phyloP scores from a whole-genome alignment of 92 coral and sea anemone genomes.

The Desmophyllum pertusum region DNA sequence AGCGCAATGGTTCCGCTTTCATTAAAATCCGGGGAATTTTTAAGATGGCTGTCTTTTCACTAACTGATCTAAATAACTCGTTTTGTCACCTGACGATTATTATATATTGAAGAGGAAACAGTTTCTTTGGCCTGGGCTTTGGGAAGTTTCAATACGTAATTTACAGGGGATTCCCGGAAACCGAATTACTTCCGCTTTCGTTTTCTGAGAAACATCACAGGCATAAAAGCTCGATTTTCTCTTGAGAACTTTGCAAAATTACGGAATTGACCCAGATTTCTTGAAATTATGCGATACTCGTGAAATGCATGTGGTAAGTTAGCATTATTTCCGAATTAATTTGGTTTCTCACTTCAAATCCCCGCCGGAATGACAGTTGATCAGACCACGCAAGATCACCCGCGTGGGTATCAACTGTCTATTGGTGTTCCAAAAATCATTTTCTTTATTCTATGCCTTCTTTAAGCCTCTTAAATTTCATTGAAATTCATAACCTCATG shows the following conservation, averaged over 20 bases:
- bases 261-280: too few species aligned
- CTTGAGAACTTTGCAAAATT: not conserved
- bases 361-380: too few species aligned
- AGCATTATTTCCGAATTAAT: too few species aligned
- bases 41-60: not conserved
- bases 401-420: too few species aligned
- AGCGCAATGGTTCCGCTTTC: not conserved
- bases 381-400: too few species aligned
- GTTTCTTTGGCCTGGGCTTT: not conserved
- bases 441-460: too few species aligned
- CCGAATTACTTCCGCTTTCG: conserved; percentile 19
- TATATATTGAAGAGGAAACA: not conserved
- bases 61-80: not conserved
- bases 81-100: not conserved
- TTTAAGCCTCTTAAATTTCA: too few species aligned
- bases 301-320: too few species aligned
- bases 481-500: too few species aligned
- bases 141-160: not conserved
- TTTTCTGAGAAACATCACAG: conserved; percentile 5
- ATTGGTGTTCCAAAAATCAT: too few species aligned
- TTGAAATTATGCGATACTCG: too few species aligned
- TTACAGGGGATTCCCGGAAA: conserved; percentile 46
- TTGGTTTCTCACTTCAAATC: too few species aligned
- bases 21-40: not conserved
- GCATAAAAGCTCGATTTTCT: not conserved